These are phyloP conservation scores for Teleiodes luculella DNA, from an alignment of 2,888 invertebrate genomes.

Conservation along the genomic window DNA sequence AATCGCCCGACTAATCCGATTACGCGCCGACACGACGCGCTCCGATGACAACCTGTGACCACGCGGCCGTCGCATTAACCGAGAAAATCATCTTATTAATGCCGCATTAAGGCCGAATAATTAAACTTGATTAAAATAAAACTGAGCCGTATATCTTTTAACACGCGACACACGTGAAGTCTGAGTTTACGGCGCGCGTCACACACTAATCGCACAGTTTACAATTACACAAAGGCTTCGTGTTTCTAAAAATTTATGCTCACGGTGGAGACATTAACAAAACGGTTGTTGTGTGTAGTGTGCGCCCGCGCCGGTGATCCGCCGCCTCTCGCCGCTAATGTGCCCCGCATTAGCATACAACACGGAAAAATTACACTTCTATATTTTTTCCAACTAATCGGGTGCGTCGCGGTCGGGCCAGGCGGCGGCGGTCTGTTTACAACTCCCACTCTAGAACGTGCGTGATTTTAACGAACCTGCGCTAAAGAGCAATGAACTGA, in stretches of 20 bases:
- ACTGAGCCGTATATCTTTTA: not conserved
- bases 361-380: slow-evolving; percentile 5
- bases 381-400: slow-evolving; percentile 8
- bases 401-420: not conserved
- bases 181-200: not conserved
- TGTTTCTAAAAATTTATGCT: slow-evolving; percentile 6
- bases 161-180: not conserved
- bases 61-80: slow-evolving; percentile 1
- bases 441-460: not conserved
- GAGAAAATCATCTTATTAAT: not conserved
- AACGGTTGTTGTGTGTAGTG: slow-evolving; percentile 2
- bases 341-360: slow-evolving; percentile 6
- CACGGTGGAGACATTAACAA: slow-evolving; percentile 8
- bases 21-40: slow-evolving; percentile 5
- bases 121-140: not conserved
- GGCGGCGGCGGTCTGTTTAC: slow-evolving; percentile 1
- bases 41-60: slow-evolving; percentile 8
- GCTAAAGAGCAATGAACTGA: slow-evolving; percentile 9
- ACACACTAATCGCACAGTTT: slow-evolving; percentile 1
- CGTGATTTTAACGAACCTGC: slow-evolving; percentile 1
- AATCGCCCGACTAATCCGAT: slow-evolving; percentile 20
- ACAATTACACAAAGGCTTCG: slow-evolving; percentile 3
- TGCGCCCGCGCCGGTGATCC: not conserved
- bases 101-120: not conserved
- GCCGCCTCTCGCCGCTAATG: slow-evolving; percentile 12